Base-by-base conservation (phyloP, 2,797 vertebrate genomes). In the Sebastes steindachneri region DNA sequence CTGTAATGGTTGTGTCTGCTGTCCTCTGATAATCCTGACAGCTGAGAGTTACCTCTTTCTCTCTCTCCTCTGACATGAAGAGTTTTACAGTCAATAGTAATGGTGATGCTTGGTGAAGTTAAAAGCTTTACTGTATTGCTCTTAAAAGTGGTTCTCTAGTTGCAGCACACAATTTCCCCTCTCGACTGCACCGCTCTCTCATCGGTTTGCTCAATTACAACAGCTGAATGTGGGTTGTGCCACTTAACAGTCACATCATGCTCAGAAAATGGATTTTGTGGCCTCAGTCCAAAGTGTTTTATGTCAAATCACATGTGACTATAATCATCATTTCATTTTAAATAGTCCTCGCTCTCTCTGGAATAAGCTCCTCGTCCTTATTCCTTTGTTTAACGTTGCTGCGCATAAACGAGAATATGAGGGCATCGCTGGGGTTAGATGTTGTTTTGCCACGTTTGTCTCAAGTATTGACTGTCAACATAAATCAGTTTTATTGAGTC, bases 381-480 rank as follows among this genome's bases (percentile, higher is more conserved):
- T 67, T 63, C 29, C 29, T 33, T 1, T 78, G 57, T 72, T 68
- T 74, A 74, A 67, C 31, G 33, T 55, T 69, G 26, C 59, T 53
- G 64, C 62, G 58, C 66, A 80, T 55, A 41, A 26, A 74, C 51
- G 9, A 4, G 11, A 54, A 54, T 12, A 58, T 35, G 62, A 76
- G 48, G 70, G 37, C 55, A 54, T n/a, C 0, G 15, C 28, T 7
- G 7, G 8, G 26, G 31, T n/a, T 33, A 11, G 62, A 10, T 25
- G 23, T 53, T 78, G 71, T 81, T 85, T 78, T 76, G 59, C 65
- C 78, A 54, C 9, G 29, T 55, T 73, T 72, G 26, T 82, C 62
- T 26, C 7, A 10, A 25, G 33, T 84, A 23, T 76, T 82, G 66
- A 81, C 72, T 79, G 73, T 73, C 76, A 86, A 74, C 75, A 87